phyloP scores from a whole-genome alignment of 2,888 invertebrate genomes.

The Dolichomitus sp. region DNA sequence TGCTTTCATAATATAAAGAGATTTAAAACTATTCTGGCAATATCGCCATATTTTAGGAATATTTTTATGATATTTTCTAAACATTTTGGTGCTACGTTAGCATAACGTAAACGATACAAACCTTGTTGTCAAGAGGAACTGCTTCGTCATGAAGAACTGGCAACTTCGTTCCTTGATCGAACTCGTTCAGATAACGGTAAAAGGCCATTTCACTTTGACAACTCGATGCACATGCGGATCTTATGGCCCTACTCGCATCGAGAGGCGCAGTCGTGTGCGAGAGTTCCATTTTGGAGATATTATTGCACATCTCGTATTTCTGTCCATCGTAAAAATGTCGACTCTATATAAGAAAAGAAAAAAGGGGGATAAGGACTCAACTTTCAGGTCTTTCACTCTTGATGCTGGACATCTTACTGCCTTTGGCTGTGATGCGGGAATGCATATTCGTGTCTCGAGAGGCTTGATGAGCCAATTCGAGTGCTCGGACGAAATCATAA shows the following conservation, averaged over 20 bases:
- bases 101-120: neutral
- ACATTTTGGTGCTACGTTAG: neutral
- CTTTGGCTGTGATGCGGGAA: conserved; percentile 10
- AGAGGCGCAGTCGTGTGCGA: neutral
- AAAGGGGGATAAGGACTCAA: conserved; percentile 10
- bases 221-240: neutral
- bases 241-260: conserved; percentile 3
- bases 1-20: no score
- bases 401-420: conserved; percentile 3
- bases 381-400: conserved; percentile 31
- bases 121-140: conserved; percentile 67
- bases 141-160: neutral
- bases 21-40: no score
- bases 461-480: conserved; percentile 27
- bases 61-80: no score
- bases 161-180: neutral
- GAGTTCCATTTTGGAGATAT: conserved; percentile 17
- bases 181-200: conserved; percentile 19
- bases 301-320: conserved; percentile 23
- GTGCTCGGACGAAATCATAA: conserved; percentile 25
- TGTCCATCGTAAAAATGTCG: conserved; percentile 20
- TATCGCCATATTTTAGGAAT: no score
- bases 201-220: conserved; percentile 1
- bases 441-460: conserved; percentile 1
- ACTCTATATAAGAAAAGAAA: neutral